Percentiles rank a stretch among this genome's conserved stretches.
Evolutionary conservation across 2,113 vertebrate species (phyloP).

Genomic region (Ia io): DNA sequence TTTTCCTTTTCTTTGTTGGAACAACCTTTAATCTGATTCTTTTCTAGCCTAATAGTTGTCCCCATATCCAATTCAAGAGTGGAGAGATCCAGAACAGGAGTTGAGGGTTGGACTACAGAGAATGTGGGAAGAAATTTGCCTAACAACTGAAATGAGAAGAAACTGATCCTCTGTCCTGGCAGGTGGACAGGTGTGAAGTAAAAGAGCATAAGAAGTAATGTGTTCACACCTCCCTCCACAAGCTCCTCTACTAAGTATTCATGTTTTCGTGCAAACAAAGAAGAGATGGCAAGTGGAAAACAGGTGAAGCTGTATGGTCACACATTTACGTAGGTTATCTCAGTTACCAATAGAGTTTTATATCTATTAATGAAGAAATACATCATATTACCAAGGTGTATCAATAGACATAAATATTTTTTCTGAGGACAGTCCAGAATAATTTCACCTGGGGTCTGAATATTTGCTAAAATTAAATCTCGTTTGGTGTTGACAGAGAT

Average conservation of each 20-base stretch:
- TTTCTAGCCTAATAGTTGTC: background rate
- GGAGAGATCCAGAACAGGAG: background rate
- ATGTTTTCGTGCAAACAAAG: background rate
- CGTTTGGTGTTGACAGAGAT: background rate
- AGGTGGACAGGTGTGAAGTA: background rate
- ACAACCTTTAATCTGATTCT: background rate
- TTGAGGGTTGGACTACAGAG: background rate
- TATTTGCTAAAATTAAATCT: slow-evolving; percentile 1
- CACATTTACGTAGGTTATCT: background rate
- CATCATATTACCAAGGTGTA: background rate
- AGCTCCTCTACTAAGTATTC: background rate
- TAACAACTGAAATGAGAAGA: background rate
- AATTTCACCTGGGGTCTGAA: background rate
- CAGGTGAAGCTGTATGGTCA: background rate
- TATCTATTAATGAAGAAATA: background rate
- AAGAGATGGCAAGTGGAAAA: background rate
- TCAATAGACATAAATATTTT: background rate
- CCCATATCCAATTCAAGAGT: background rate
- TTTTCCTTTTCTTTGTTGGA: background rate
- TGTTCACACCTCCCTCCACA: background rate
- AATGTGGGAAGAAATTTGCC: background rate
- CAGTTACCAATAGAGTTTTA: background rate
- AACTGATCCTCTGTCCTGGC: background rate
- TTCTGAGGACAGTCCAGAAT: background rate
- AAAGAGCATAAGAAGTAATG: background rate